A percentile compares a stretch with the other conserved stretches of the same genome.
Evolutionary conservation across 2,797 vertebrate species (phyloP).

Genomic region (Allobates femoralis): DNA sequence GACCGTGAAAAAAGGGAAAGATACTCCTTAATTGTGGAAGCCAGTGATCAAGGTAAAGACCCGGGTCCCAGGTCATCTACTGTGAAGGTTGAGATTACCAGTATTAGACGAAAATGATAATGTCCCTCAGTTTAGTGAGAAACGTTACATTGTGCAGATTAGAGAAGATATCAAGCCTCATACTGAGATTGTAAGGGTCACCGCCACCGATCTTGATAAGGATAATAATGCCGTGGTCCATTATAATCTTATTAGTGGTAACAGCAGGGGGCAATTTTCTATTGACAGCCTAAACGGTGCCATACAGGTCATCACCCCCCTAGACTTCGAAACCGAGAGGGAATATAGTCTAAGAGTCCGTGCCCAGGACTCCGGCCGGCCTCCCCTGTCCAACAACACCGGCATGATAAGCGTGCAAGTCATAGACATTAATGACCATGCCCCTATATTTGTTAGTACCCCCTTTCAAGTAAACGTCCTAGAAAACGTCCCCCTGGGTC

Average conservation of each 20-base stretch:
- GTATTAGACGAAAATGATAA: conserved; percentile 98
- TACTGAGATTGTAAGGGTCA: conserved; percentile 88
- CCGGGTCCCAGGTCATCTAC: conserved; percentile 91
- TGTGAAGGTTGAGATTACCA: conserved; percentile 90
- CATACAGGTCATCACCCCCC: conserved; percentile 91
- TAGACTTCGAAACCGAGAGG: conserved; percentile 93
- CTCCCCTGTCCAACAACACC: conserved; percentile 95
- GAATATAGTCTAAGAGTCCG: conserved; percentile 93
- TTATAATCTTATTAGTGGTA: conserved; percentile 97
- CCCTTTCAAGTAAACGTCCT: conserved; percentile 95
- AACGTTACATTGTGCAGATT: conserved; percentile 94
- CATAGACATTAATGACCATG: conserved; percentile 95
- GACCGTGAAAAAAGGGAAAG: conserved; percentile 92
- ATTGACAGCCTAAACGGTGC: conserved; percentile 95
- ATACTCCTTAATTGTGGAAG: conserved; percentile 93
- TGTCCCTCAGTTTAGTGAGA: conserved; percentile 95
- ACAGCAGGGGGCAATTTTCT: conserved; percentile 94
- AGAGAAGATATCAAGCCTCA: conserved; percentile 92
- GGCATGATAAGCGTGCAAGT: conserved; percentile 95
- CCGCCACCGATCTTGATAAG: conserved; percentile 91
- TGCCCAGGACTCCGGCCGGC: conserved; percentile 93
- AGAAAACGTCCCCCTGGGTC: conserved; percentile 92
- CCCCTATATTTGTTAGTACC: conserved; percentile 96
- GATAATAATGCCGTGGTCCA: conserved; percentile 93
- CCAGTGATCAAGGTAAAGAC: conserved; percentile 93